These are phyloP conservation scores for Troides helena DNA, from an alignment of 2,888 invertebrate genomes.

Conservation along the genomic window DNA sequence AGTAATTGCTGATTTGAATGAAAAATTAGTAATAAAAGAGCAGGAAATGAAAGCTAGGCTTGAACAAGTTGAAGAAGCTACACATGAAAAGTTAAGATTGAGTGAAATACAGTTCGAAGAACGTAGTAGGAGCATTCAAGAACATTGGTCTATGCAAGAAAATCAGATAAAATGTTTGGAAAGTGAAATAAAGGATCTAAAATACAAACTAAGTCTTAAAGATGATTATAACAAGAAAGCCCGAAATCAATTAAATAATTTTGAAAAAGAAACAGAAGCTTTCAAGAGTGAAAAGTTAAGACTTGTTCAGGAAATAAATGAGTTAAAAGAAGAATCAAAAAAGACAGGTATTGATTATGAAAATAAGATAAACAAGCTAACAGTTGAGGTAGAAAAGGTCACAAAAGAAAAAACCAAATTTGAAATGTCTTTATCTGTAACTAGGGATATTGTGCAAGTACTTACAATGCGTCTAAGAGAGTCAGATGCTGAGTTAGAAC, in stretches of 20 bases:
- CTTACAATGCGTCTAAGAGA: constrained; percentile 78
- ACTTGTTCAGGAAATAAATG: constrained; percentile 51
- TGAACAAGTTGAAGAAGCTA: constrained; percentile 71
- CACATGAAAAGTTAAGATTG: constrained; percentile 65
- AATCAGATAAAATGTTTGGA: constrained; percentile 57
- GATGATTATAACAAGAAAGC: constrained; percentile 57
- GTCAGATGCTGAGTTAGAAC: constrained; percentile 81
- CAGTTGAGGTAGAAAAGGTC: constrained; percentile 66
- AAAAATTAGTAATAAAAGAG: constrained; percentile 57
- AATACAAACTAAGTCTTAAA: constrained; percentile 49
- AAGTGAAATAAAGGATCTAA: constrained; percentile 60
- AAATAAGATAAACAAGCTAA: constrained; percentile 67
- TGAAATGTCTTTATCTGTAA: constrained; percentile 80
- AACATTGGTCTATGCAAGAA: constrained; percentile 60
- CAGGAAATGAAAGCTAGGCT: constrained; percentile 71
- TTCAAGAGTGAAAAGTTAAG: constrained; percentile 51
- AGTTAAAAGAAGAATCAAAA: constrained; percentile 62
- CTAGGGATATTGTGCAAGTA: constrained; percentile 80
- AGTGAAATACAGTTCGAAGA: constrained; percentile 77
- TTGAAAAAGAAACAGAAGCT: constrained; percentile 56
- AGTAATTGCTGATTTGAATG: constrained; percentile 57
- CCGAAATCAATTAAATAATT: constrained; percentile 52
- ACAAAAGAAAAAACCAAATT: constrained; percentile 77
- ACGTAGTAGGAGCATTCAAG: constrained; percentile 60
- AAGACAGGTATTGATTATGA: constrained; percentile 62